Conservation (phyloP, 2,888 invertebrate species). For the Xanthorhoe spadicearia region DNA sequence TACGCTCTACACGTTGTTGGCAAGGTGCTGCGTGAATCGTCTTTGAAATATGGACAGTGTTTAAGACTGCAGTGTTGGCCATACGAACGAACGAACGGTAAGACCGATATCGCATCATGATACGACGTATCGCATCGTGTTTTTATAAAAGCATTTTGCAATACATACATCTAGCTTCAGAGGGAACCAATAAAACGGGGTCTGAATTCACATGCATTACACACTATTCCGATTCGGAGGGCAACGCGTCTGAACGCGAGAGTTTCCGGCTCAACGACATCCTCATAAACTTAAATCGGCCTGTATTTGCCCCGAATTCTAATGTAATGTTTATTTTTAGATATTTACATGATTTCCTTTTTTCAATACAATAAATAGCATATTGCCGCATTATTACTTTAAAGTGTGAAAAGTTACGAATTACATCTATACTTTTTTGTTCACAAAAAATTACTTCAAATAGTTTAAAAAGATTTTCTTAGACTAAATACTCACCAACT, state of each 20-base stretch:
- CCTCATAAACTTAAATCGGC: constrained; percentile 35
- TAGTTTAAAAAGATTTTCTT: neutral
- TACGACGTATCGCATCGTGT: too few relatives aligned
- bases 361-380: neutral
- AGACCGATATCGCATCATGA: too few relatives aligned
- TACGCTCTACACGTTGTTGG: too few relatives aligned
- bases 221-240: constrained; percentile 46
- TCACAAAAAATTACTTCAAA: too few relatives aligned
- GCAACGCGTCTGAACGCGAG: constrained; percentile 42
- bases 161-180: constrained; percentile 21
- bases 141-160: neutral
- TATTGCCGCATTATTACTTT: too few relatives aligned
- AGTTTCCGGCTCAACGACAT: constrained; percentile 32
- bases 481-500: constrained; percentile 83
- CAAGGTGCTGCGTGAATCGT: too few relatives aligned
- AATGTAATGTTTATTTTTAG: constrained; percentile 27
- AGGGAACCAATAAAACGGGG: constrained; percentile 49
- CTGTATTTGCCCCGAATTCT: constrained; percentile 26
- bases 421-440: too few relatives aligned
- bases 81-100: too few relatives aligned
- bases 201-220: constrained; percentile 47
- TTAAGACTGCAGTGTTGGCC: too few relatives aligned
- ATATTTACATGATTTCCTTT: neutral
- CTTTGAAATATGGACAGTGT: too few relatives aligned
- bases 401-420: too few relatives aligned